Percentiles rank a stretch among this genome's conserved stretches.
Conservation (phyloP, 2,797 vertebrate species). For the Liasis olivaceus region DNA sequence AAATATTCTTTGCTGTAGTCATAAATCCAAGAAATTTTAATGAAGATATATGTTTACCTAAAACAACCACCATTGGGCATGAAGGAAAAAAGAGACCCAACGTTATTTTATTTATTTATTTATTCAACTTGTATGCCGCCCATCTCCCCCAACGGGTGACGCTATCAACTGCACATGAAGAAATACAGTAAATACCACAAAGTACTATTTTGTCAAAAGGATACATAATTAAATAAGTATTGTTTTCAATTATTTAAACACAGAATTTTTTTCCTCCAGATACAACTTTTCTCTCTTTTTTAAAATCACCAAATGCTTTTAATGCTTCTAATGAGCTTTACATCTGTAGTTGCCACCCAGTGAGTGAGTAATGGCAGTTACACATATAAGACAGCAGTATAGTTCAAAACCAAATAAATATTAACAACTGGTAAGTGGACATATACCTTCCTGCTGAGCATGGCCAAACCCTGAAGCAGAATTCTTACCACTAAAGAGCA, state of each 20-base stretch:
- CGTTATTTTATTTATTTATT: too few species aligned
- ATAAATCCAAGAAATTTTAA: constrained; percentile 7
- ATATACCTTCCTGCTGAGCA: constrained; percentile 78
- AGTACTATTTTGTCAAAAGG: background rate
- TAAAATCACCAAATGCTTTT: constrained; percentile 33
- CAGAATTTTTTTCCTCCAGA: constrained; percentile 1
- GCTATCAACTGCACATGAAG: background rate
- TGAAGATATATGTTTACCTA: background rate
- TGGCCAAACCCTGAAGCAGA: constrained; percentile 66
- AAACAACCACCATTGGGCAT: background rate
- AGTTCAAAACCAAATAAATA: constrained; percentile 77
- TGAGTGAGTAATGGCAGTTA: constrained; percentile 80
- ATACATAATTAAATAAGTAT: background rate
- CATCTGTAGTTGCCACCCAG: constrained; percentile 71
- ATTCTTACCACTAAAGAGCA: constrained; percentile 37
- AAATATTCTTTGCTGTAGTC: background rate
- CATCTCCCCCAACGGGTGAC: too few species aligned
- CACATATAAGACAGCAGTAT: constrained; percentile 73
- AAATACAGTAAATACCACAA: background rate
- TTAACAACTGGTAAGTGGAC: constrained; percentile 81
- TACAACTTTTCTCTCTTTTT: constrained; percentile 35
- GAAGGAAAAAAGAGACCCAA: background rate
- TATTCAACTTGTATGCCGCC: too few species aligned
- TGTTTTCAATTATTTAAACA: constrained; percentile 10
- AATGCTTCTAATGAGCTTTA: constrained; percentile 30